phyloP scores from a whole-genome alignment of 1,140 invertebrate genomes.

The Zaprionus africanus region DNA sequence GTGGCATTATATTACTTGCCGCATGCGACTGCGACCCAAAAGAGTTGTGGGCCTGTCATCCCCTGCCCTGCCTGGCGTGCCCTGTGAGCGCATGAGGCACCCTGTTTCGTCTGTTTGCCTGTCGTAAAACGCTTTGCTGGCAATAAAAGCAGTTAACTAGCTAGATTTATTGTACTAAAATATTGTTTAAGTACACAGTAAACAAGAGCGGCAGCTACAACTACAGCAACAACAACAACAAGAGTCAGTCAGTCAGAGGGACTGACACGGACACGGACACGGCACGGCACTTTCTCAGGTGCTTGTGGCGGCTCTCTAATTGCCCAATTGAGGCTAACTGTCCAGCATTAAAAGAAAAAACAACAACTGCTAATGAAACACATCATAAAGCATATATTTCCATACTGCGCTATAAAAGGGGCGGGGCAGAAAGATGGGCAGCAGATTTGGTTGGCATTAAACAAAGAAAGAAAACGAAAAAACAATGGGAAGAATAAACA shows the following conservation, averaged over 20 bases:
- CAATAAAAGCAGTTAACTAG: constrained; percentile 83
- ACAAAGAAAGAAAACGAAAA: too few species aligned
- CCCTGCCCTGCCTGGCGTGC: neutral
- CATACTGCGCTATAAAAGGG: constrained; percentile 9
- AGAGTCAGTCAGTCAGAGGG: constrained; percentile 15
- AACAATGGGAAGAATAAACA: too few species aligned
- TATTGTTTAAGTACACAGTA: constrained; percentile 75
- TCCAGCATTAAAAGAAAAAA: constrained; percentile 39
- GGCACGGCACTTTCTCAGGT: constrained; percentile 72
- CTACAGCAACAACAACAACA: constrained; percentile 22
- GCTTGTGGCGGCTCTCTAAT: constrained; percentile 53
- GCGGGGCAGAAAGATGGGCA: neutral
- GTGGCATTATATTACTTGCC: constrained; percentile 64
- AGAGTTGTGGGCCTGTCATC: constrained; percentile 36
- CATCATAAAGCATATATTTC: constrained; percentile 38
- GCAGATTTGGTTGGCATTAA: too few species aligned
- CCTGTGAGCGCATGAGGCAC: constrained; percentile 4
- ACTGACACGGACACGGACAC: constrained; percentile 7
- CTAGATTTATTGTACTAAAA: constrained; percentile 83
- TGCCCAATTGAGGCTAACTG: constrained; percentile 44
- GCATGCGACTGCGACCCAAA: constrained; percentile 47
- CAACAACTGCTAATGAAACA: constrained; percentile 40
- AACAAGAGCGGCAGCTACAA: constrained; percentile 54
- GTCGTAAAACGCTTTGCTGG: constrained; percentile 82
- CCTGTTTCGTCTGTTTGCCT: constrained; percentile 55